These are phyloP conservation scores for Pocota personata DNA, from an alignment of 2,888 invertebrate species.

Conservation along the genomic window DNA sequence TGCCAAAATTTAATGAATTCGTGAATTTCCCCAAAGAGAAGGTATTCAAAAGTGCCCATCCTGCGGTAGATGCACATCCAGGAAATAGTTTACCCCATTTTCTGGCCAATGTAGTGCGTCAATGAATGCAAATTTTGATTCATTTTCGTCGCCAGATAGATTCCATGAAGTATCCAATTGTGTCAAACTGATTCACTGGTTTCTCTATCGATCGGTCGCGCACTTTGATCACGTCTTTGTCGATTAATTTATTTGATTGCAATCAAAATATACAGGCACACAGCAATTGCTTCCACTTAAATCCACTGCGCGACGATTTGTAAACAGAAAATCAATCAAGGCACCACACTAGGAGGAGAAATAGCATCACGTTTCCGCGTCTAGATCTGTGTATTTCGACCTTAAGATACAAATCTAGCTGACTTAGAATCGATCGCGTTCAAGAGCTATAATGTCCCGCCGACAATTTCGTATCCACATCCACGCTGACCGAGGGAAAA, in stretches of 20 bases:
- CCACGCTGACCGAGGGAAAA: constrained; percentile 53
- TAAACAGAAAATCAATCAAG: constrained; percentile 31
- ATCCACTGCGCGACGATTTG: constrained; percentile 10
- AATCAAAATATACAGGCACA: constrained; percentile 37
- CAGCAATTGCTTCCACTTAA: constrained; percentile 50
- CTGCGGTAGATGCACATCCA: constrained; percentile 2
- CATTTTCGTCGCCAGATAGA: constrained; percentile 46
- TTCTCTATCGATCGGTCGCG: constrained; percentile 29
- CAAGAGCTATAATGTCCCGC: not conserved
- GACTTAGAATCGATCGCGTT: constrained; percentile 31
- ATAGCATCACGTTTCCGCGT: constrained; percentile 5
- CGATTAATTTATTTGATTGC: constrained; percentile 60
- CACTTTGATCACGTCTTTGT: constrained; percentile 31
- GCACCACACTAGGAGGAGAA: not conserved
- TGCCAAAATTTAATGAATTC: constrained; percentile 43
- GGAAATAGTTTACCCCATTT: constrained; percentile 74
- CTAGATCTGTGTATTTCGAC: constrained; percentile 11
- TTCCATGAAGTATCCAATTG: constrained; percentile 59
- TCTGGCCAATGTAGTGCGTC: constrained; percentile 75
- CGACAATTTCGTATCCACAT: constrained; percentile 29
- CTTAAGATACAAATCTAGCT: constrained; percentile 38
- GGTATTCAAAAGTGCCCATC: constrained; percentile 55
- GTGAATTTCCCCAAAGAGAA: constrained; percentile 13
- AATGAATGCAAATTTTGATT: constrained; percentile 71
- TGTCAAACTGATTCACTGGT: not conserved